phyloP scores from a whole-genome alignment of 2,888 invertebrate genomes.

The Aquatica leii region DNA sequence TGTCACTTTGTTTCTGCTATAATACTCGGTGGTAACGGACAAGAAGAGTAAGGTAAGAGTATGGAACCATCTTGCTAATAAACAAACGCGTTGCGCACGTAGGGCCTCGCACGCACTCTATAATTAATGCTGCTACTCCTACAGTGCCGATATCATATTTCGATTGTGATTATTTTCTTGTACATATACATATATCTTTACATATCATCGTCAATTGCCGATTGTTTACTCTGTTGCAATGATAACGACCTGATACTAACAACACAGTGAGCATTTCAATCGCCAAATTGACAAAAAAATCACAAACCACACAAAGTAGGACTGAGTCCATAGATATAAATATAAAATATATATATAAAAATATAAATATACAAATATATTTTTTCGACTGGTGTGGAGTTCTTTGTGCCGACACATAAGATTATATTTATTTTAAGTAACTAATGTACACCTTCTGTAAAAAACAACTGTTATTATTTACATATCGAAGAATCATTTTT shows the following conservation, averaged over 20 bases:
- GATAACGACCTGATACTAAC: constrained; percentile 61
- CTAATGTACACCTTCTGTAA: constrained; percentile 34
- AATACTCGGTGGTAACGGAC: constrained; percentile 8
- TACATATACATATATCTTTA: constrained; percentile 40
- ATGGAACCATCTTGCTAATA: constrained; percentile 3
- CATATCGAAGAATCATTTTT: constrained; percentile 55
- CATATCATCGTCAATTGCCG: constrained; percentile 50
- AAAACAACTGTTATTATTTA: constrained; percentile 57
- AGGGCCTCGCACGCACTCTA: constrained; percentile 53
- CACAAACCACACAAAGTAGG: constrained; percentile 24
- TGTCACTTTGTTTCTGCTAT: constrained; percentile 37
- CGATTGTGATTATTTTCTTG: constrained; percentile 55
- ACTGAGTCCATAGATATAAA: constrained; percentile 45
- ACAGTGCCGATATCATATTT: constrained; percentile 28
- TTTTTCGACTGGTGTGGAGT: constrained; percentile 58
- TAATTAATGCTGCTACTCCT: constrained; percentile 22
- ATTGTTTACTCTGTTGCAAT: constrained; percentile 41
- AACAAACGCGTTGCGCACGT: constrained; percentile 41
- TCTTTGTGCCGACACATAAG: constrained; percentile 56
- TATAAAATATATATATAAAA: constrained; percentile 43
- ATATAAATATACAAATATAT: constrained; percentile 57
- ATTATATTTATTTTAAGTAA: constrained; percentile 25
- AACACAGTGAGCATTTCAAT: constrained; percentile 43
- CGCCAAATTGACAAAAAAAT: constrained; percentile 36
- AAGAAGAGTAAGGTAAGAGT: constrained; percentile 4